These are phyloP conservation scores for Harlomillsia oculata DNA, from an alignment of 1,140 invertebrate genomes.

Conservation along the genomic window DNA sequence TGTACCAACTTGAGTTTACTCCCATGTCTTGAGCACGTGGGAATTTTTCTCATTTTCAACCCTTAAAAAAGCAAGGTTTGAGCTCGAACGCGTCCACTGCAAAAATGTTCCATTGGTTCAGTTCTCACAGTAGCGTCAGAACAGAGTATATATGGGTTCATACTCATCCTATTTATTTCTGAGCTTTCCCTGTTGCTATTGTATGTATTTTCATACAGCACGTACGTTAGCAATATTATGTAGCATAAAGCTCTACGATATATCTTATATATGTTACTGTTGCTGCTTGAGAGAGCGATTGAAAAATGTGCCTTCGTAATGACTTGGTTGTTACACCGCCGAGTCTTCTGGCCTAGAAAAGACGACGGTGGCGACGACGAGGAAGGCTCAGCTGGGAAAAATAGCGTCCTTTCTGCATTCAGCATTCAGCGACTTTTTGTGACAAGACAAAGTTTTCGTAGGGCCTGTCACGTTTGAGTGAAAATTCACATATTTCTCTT, in stretches of 20 bases:
- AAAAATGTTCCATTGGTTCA: not conserved
- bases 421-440: not conserved
- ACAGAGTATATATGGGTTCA: not conserved
- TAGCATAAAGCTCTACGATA: not conserved
- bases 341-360: slow-evolving; percentile 7
- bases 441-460: not conserved
- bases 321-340: slow-evolving; percentile 15
- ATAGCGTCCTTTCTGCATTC: slow-evolving; percentile 2
- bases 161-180: not conserved
- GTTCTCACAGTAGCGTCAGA: not conserved
- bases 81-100: too few species aligned
- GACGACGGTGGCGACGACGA: slow-evolving; percentile 5
- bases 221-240: not conserved
- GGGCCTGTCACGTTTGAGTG: slow-evolving; percentile 2
- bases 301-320: slow-evolving; percentile 32
- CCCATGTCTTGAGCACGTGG: too few species aligned
- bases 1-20: too few species aligned
- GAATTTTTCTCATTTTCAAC: too few species aligned
- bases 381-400: not conserved
- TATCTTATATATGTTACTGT: slow-evolving; percentile 5
- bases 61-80: too few species aligned
- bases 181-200: slow-evolving; percentile 6
- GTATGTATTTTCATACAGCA: slow-evolving; percentile 14
- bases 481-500: slow-evolving; percentile 1
- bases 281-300: slow-evolving; percentile 26